Evolutionary conservation across 2,797 vertebrate species (phyloP).

Genomic region (Dryobates pubescens): DNA sequence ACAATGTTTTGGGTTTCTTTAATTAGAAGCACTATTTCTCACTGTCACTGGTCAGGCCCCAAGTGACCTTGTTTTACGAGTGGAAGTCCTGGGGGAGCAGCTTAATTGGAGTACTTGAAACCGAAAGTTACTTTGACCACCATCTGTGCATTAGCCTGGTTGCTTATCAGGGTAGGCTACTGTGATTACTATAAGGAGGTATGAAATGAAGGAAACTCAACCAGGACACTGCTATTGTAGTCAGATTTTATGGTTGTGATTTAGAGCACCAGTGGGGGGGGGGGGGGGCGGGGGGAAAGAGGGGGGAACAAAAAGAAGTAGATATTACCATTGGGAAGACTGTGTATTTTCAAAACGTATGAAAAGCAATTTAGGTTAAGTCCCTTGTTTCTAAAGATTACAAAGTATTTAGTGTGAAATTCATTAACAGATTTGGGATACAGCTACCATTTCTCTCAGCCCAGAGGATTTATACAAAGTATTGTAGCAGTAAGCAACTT

Average conservation of each 20-base stretch:
- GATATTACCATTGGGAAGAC: background rate
- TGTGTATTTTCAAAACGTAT: background rate
- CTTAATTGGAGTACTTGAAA: constrained; percentile 56
- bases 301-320: background rate
- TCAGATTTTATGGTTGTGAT: background rate
- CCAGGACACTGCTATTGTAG: background rate
- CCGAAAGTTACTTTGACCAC: constrained; percentile 27
- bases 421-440: constrained; percentile 24
- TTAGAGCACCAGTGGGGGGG: background rate
- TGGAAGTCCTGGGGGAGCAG: constrained; percentile 47
- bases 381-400: constrained; percentile 17
- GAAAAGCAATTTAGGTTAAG: constrained; percentile 32
- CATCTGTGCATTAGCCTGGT: constrained; percentile 16
- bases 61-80: constrained; percentile 19
- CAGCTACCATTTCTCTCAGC: background rate
- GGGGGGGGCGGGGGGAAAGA: too few species aligned
- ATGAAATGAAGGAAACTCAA: background rate
- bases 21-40: background rate
- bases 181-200: background rate
- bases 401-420: constrained; percentile 29
- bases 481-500: constrained; percentile 27
- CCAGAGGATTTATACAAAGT: constrained; percentile 1
- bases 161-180: background rate
- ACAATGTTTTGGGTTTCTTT: constrained; percentile 8
- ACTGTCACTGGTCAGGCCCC: background rate